Percentiles rank a stretch among this genome's conserved stretches.
Conservation (phyloP, 2,797 vertebrate genomes). For the Anas georgica region DNA sequence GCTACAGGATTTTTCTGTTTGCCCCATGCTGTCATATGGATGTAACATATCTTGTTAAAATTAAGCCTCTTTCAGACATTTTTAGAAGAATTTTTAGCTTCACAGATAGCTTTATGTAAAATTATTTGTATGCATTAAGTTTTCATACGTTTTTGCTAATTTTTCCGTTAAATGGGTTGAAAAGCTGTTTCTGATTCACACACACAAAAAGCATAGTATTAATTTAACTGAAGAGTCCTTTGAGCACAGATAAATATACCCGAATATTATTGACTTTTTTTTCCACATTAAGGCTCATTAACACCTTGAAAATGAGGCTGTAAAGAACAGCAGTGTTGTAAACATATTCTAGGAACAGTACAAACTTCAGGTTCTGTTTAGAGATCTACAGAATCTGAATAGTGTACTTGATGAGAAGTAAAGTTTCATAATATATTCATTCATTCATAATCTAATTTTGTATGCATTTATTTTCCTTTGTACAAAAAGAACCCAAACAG, state of each 20-base stretch:
- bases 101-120: neutral
- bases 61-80: neutral
- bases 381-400: neutral
- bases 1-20: neutral
- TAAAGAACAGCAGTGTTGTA: neutral
- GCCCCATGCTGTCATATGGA: neutral
- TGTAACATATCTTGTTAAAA: neutral
- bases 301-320: neutral
- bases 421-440: neutral
- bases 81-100: neutral
- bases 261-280: neutral
- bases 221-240: neutral
- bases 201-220: neutral
- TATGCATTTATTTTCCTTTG: neutral
- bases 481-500: accelerated
- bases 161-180: neutral
- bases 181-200: neutral
- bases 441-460: neutral
- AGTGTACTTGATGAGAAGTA: neutral
- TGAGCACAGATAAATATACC: neutral
- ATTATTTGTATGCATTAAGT: neutral
- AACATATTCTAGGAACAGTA: neutral
- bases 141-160: neutral
- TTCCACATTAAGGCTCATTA: neutral
- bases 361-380: neutral